A percentile compares a stretch with the other conserved stretches of the same genome.
Conservation (phyloP, 2,797 vertebrate species). For the Lutjanus campechanus region DNA sequence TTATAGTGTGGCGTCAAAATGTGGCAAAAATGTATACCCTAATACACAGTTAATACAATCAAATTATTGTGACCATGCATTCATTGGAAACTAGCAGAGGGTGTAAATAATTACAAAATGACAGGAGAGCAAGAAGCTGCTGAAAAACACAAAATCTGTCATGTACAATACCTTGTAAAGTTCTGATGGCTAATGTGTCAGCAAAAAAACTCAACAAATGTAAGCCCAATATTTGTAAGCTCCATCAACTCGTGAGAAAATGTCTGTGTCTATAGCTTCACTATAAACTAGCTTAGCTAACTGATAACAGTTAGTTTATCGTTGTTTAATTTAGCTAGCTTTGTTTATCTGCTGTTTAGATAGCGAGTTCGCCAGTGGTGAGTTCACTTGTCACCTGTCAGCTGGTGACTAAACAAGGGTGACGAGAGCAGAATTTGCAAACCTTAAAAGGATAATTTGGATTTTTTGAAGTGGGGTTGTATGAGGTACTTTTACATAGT, state of each 20-base stretch:
- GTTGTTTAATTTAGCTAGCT: no score
- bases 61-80: background rate
- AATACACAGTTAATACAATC: background rate
- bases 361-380: no score
- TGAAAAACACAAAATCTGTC: background rate
- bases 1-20: slow-evolving; percentile 7
- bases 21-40: background rate
- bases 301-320: background rate
- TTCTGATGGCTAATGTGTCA: background rate
- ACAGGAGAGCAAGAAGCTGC: background rate
- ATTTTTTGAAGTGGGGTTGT: no score
- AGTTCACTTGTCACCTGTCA: no score
- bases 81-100: background rate
- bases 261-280: background rate
- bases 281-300: background rate
- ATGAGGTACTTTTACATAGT: no score
- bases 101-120: slow-evolving; percentile 12
- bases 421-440: no score
- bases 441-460: no score
- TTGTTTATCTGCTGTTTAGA: no score
- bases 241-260: background rate
- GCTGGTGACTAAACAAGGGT: no score
- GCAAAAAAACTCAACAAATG: background rate
- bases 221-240: background rate
- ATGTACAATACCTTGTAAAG: background rate